Evolutionary conservation across 1,140 invertebrate species (phyloP), one percentile per base, ranked within the genome.

Genomic region (Fopius arisanus): DNA sequence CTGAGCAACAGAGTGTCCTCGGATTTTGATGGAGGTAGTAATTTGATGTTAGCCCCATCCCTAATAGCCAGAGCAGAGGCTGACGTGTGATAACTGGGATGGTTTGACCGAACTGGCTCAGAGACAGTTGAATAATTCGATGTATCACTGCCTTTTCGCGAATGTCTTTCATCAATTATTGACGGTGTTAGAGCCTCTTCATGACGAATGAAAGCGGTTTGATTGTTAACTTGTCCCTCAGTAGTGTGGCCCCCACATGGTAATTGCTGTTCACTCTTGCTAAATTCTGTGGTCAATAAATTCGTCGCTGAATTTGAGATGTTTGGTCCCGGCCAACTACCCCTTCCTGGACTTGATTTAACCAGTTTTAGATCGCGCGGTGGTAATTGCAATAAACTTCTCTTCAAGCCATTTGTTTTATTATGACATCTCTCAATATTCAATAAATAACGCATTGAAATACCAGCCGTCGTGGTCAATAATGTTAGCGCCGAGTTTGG

Each of bases 251-350:
- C 81, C 0, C 82, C 80, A 10, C 80, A 80, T 0, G 84, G 81
- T 3, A 96, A 80, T 74, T 95, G 94, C 82, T 95, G 94, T 77
- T 96, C 94, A 26, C 94, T 95, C 80, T 95, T 95, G 59, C 94
- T 95, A 76, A 95, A 92, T 80, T 96, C 94, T 0, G 91, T 89
- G 26, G 90, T 91, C n/a, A 90, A 80, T 2, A 93, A 81, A 70
- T 87, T 88, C 1, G 78, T 83, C 1, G 72, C 33, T 65, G 70
- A 66, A 31, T 65, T 87, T 6, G 88, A 88, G 0, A 91, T 89
- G n/a, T 92, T 93, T 0, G 94, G 94, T 0, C 94, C 94, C 0
- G 94, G 94, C 94, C 94, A 96, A 33, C 93, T 94, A 2, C 94
- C 94, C 40, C 94, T 88, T 0, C 93, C 93, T 0, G 92, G 92